These are phyloP conservation scores for Drosophila paramelanica DNA, from an alignment of 2,888 invertebrate genomes.

Conservation along the genomic window DNA sequence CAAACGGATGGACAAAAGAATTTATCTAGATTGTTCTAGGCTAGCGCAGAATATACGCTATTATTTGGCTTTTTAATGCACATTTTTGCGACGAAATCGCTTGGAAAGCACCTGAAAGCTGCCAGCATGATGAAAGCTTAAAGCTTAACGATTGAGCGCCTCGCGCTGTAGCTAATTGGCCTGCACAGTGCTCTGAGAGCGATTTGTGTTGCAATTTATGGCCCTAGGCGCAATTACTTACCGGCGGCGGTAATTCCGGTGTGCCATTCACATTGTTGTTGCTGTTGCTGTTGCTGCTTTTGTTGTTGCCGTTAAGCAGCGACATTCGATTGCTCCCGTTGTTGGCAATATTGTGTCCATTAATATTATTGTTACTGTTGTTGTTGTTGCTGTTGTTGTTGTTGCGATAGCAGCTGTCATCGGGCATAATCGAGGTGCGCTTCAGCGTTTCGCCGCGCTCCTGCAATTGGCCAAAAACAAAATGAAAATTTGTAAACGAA, in stretches of 20 bases:
- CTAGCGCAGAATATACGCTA: background rate
- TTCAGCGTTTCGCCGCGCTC: conserved; percentile 83
- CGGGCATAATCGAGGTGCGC: conserved; percentile 83
- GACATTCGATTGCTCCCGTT: conserved; percentile 59
- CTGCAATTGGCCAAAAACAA: conserved; percentile 56
- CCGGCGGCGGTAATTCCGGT: conserved; percentile 79
- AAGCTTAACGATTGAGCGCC: background rate
- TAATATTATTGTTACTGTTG: conserved; percentile 17
- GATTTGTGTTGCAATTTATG: background rate
- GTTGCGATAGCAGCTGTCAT: conserved; percentile 82
- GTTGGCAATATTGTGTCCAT: conserved; percentile 30
- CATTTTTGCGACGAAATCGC: background rate
- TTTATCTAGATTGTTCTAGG: background rate
- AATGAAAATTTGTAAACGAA: background rate
- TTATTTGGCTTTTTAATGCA: too few relatives aligned
- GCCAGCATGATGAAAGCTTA: background rate
- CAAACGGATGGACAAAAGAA: background rate
- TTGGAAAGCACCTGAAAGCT: background rate
- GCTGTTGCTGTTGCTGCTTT: conserved; percentile 19
- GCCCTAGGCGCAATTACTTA: conserved; percentile 53
- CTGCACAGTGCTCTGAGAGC: background rate
- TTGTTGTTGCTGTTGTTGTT: conserved; percentile 42
- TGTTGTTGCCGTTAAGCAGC: conserved; percentile 53
- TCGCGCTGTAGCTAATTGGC: background rate
- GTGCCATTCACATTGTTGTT: conserved; percentile 42